A percentile compares a stretch with the other conserved stretches of the same genome.
phyloP scores from a whole-genome alignment of 1,140 invertebrate species.

The Papilio helenus region DNA sequence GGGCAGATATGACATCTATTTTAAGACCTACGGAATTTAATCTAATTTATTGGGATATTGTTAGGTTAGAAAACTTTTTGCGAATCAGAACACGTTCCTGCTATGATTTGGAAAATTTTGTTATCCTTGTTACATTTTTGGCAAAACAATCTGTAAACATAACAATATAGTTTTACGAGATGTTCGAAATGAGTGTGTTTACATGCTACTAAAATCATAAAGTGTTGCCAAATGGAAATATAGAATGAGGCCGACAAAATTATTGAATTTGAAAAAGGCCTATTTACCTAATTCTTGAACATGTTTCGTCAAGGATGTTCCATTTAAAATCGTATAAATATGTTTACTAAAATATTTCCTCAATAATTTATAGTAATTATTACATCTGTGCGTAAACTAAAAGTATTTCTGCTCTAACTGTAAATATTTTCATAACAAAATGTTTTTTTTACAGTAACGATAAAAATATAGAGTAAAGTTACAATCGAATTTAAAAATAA shows the following conservation, averaged over 20 bases:
- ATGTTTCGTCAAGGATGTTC: neutral
- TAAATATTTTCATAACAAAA: neutral
- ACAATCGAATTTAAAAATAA: too few species aligned
- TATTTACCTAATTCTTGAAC: neutral
- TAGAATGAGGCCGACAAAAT: neutral
- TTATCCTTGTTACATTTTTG: neutral
- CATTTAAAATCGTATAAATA: neutral
- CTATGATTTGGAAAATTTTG: neutral
- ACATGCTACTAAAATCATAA: neutral
- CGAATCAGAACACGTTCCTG: neutral
- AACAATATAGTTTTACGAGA: neutral
- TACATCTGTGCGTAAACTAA: neutral
- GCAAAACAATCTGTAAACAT: neutral
- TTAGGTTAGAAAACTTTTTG: neutral
- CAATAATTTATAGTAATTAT: neutral
- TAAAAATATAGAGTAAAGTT: too few species aligned
- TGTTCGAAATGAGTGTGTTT: slow-evolving; percentile 6
- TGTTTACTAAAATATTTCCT: neutral
- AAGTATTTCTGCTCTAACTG: neutral
- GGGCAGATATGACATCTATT: too few species aligned
- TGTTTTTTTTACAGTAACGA: too few species aligned
- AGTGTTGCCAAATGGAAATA: neutral
- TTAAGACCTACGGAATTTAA: too few species aligned
- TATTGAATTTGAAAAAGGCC: neutral
- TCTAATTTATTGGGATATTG: too few species aligned